Percentiles rank a stretch among this genome's conserved stretches.
Evolutionary conservation across 2,113 vertebrate species (phyloP).

Genomic region (Dromaius novaehollandiae): DNA sequence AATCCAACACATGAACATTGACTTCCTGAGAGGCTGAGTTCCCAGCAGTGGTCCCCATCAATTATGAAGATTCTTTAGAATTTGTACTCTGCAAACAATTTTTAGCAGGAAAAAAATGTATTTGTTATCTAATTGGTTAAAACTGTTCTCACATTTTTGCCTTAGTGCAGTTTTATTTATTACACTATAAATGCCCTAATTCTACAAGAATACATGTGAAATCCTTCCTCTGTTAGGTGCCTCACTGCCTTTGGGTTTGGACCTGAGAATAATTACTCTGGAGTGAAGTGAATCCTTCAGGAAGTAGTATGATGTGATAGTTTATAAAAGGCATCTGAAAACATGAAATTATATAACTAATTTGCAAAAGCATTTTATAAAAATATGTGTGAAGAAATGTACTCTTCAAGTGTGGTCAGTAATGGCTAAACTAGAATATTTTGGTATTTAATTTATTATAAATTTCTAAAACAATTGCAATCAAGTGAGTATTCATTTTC

Average conservation of each 20-base stretch:
- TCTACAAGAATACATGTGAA: neutral
- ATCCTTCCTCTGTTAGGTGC: no score
- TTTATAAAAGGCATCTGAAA: conserved; percentile 57
- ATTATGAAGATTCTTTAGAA: neutral
- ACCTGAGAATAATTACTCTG: conserved; percentile 48
- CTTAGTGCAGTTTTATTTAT: neutral
- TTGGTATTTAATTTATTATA: neutral
- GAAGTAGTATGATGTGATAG: conserved; percentile 22
- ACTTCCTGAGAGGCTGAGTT: neutral
- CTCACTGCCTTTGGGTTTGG: neutral
- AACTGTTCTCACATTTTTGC: neutral
- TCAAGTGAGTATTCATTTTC: neutral
- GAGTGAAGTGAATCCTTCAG: conserved; percentile 14
- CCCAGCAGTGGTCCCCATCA: neutral
- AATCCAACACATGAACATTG: neutral
- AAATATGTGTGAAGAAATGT: neutral
- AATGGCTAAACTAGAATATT: neutral
- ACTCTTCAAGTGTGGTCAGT: neutral
- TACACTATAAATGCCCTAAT: neutral
- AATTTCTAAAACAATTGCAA: neutral
- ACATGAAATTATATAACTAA: conserved; percentile 48
- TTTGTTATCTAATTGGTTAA: no score
- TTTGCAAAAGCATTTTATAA: conserved; percentile 43
- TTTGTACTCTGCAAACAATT: neutral
- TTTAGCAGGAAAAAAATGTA: neutral